Evolutionary conservation across 92 coral and sea anemone species (phyloP).

Genomic region (Meandrina meandrites): DNA sequence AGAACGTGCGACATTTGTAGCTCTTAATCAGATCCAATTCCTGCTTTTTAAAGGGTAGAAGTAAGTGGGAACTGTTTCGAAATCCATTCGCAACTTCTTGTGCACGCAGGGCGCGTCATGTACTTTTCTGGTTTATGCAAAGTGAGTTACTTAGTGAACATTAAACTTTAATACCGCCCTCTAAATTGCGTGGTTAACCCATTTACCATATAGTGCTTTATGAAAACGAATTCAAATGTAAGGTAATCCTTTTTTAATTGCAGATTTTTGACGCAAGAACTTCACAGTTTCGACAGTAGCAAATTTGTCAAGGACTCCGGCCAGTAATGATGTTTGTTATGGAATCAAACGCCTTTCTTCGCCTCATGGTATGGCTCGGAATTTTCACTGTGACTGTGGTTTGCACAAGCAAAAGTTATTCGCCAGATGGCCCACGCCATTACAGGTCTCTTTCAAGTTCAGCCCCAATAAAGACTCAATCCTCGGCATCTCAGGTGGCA

Average conservation of each 20-base stretch:
- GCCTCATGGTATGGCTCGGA: not conserved
- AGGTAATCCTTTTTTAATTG: not conserved
- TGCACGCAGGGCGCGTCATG: not conserved
- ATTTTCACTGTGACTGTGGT: not conserved
- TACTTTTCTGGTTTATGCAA: not conserved
- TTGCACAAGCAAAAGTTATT: not conserved
- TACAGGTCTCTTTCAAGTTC: not conserved
- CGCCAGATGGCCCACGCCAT: not conserved
- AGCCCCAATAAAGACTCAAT: not conserved
- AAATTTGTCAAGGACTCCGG: not conserved
- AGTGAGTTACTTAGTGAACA: not conserved
- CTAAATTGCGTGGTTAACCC: not conserved
- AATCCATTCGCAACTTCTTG: not conserved
- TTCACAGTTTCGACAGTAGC: not conserved
- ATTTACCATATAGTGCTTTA: not conserved
- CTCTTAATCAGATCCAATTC: not conserved
- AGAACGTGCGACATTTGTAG: not conserved
- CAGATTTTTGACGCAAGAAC: not conserved
- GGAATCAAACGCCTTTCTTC: not conserved
- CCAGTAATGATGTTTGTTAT: not conserved
- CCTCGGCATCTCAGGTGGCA: constrained; percentile 40
- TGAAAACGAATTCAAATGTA: constrained; percentile 9
- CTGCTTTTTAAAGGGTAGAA: not conserved
- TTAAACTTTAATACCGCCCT: too few relatives aligned
- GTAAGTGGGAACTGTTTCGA: not conserved